These are phyloP conservation scores for Corticium candelabrum DNA, from an alignment of 37 sponge, comb jelly and placozoan genomes.

Conservation along the genomic window DNA sequence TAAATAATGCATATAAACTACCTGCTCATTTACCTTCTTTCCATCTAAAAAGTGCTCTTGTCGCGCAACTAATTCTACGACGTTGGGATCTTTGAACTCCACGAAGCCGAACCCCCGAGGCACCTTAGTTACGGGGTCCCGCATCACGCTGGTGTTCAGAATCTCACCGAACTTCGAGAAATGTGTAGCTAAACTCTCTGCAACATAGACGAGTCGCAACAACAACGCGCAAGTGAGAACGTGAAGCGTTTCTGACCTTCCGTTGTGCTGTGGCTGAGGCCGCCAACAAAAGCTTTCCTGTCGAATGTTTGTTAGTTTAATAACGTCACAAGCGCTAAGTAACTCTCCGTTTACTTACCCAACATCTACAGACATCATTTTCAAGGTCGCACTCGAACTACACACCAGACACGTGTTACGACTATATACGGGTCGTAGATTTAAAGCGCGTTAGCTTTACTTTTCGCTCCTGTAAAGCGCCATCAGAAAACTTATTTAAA, in stretches of 20 bases:
- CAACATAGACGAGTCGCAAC: not conserved
- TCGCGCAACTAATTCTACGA: not conserved
- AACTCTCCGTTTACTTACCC: too few relatives aligned
- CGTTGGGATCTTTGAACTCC: not conserved
- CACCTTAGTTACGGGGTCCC: not conserved
- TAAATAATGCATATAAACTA: too few relatives aligned
- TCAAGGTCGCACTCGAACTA: too few relatives aligned
- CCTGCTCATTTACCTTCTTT: not conserved
- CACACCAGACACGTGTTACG: too few relatives aligned
- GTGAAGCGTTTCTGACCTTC: too few relatives aligned
- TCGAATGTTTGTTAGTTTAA: too few relatives aligned
- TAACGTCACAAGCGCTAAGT: not conserved
- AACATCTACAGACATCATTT: not conserved
- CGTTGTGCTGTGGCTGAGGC: not conserved
- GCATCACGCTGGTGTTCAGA: not conserved
- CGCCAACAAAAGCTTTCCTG: not conserved
- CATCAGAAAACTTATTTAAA: too few relatives aligned
- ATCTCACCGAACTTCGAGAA: conserved; percentile 2
- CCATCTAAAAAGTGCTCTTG: not conserved
- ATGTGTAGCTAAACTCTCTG: not conserved
- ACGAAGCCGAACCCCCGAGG: not conserved
- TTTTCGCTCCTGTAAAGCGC: too few relatives aligned
- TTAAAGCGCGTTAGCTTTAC: too few relatives aligned
- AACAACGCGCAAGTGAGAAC: too few relatives aligned
- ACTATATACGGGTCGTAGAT: too few relatives aligned